Percentiles rank a stretch among this genome's conserved stretches.
phyloP scores from a whole-genome alignment of 2,888 invertebrate genomes.

The Himalopsyche tibetana region DNA sequence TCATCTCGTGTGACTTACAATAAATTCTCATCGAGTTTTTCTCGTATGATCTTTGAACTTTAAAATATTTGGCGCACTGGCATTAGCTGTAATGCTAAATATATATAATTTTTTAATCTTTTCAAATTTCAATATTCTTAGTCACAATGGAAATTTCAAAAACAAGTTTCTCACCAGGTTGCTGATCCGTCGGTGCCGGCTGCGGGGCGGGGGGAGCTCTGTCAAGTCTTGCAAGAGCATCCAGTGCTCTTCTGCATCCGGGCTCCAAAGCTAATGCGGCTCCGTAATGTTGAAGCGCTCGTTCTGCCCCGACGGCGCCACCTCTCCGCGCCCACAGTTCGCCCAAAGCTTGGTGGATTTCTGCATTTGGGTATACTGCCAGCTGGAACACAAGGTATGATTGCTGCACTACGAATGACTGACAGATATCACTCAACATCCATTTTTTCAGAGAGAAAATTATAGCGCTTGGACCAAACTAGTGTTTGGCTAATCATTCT shows the following conservation, averaged over 20 bases:
- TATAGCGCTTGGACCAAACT: too few species aligned
- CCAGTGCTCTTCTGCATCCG: slow-evolving; percentile 59
- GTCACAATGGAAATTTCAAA: slow-evolving; percentile 3
- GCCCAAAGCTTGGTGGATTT: slow-evolving; percentile 62
- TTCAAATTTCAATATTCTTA: too few species aligned
- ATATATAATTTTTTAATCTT: too few species aligned
- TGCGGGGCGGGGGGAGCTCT: slow-evolving; percentile 54
- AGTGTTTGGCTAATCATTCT: too few species aligned
- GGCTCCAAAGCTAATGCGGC: slow-evolving; percentile 64
- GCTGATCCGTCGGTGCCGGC: slow-evolving; percentile 32
- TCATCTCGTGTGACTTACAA: too few species aligned
- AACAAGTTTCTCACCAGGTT: not conserved
- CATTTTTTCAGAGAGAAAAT: too few species aligned
- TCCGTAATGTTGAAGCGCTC: slow-evolving; percentile 62
- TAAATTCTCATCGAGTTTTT: too few species aligned
- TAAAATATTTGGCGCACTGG: too few species aligned
- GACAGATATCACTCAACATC: too few species aligned
- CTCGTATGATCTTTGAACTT: too few species aligned
- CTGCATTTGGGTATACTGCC: slow-evolving; percentile 60
- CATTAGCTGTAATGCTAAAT: too few species aligned
- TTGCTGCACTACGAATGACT: too few species aligned
- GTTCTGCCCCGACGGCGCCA: slow-evolving; percentile 58
- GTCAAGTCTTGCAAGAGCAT: slow-evolving; percentile 63
- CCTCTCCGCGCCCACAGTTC: slow-evolving; percentile 63
- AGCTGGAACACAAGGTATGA: slow-evolving; percentile 50